Conservation (phyloP, 2,113 vertebrate species). For the Emberiza fucata region DNA sequence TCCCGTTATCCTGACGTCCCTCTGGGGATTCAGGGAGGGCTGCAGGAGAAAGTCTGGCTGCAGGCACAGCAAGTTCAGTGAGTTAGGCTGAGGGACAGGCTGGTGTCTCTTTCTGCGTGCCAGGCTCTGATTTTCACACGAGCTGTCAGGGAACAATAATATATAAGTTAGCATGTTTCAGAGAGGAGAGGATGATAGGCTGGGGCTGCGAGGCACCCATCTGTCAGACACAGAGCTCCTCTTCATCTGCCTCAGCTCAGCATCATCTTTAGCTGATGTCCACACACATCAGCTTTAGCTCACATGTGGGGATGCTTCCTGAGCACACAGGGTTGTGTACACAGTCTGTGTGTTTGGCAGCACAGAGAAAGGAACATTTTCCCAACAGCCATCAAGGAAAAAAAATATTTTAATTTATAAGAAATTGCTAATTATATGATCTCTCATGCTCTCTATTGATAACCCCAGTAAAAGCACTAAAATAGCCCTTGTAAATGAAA, state of each 20-base stretch:
- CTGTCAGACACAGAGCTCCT: slow-evolving; percentile 2
- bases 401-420: neutral
- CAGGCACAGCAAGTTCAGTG: slow-evolving; percentile 9
- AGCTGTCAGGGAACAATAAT: slow-evolving; percentile 49
- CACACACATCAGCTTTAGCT: neutral
- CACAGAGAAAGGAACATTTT: neutral
- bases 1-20: slow-evolving; percentile 46
- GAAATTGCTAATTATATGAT: accelerated
- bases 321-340: neutral
- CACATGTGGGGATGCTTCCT: neutral
- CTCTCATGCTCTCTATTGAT: neutral
- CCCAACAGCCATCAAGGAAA: neutral
- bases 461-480: neutral
- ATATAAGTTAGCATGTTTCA: neutral
- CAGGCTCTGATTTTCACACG: slow-evolving; percentile 40
- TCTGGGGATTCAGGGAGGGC: neutral
- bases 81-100: slow-evolving; percentile 28
- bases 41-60: slow-evolving; percentile 35
- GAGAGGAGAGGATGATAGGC: slow-evolving; percentile 22
- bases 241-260: neutral
- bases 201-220: slow-evolving; percentile 28
- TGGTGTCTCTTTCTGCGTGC: slow-evolving; percentile 17
- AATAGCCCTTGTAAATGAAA: neutral
- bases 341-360: neutral
- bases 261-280: neutral